Evolutionary conservation across 2,113 vertebrate species (phyloP).

Genomic region (Tautogolabrus adspersus): DNA sequence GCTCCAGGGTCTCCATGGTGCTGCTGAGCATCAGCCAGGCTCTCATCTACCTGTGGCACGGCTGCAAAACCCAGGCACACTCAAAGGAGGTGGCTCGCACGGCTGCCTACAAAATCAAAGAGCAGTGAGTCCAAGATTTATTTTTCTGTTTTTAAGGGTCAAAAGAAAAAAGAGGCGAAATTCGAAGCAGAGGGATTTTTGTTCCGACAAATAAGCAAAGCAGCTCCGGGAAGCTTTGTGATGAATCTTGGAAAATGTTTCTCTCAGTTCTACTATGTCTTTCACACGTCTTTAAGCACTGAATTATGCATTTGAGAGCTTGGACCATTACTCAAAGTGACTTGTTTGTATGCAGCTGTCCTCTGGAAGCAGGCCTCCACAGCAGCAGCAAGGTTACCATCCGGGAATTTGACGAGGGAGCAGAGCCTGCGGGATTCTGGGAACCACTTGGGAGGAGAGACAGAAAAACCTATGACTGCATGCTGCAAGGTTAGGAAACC

Average conservation of each 20-base stretch:
- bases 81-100: constrained; percentile 91
- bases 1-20: constrained; percentile 95
- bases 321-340: neutral
- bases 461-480: constrained; percentile 96
- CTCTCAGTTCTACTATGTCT: too few relatives aligned
- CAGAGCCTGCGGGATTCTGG: constrained; percentile 94
- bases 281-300: too few relatives aligned
- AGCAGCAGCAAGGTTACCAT: constrained; percentile 96
- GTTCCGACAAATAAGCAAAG: too few relatives aligned
- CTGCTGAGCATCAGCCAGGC: constrained; percentile 94
- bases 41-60: constrained; percentile 96
- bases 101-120: constrained; percentile 93
- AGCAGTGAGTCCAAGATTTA: constrained; percentile 87
- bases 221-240: too few relatives aligned
- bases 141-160: neutral
- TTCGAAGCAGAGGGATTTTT: too few relatives aligned
- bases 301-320: too few relatives aligned
- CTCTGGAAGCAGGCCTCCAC: constrained; percentile 93
- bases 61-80: constrained; percentile 95
- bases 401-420: constrained; percentile 93
- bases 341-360: constrained; percentile 82
- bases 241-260: too few relatives aligned
- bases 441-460: constrained; percentile 92
- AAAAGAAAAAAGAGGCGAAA: neutral
- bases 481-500: constrained; percentile 90